These are phyloP conservation scores for Pelvicachromis taeniatus DNA, from an alignment of 2,113 vertebrate genomes.

Conservation along the genomic window DNA sequence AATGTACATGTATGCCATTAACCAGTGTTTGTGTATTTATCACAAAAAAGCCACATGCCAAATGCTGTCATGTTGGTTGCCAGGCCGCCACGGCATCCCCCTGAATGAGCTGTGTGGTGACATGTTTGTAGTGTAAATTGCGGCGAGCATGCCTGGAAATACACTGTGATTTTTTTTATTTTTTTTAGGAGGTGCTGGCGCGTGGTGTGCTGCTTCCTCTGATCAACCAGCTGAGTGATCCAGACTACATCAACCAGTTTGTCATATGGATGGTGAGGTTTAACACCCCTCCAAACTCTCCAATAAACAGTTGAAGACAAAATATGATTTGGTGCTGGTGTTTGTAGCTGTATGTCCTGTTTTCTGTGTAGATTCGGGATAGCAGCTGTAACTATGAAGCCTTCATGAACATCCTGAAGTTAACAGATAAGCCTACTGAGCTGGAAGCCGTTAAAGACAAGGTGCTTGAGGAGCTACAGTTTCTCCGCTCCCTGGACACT, in stretches of 20 bases:
- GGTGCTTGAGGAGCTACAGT: constrained; percentile 94
- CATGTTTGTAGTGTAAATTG: background rate
- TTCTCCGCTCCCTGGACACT: constrained; percentile 95
- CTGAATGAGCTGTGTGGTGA: background rate
- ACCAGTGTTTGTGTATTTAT: background rate
- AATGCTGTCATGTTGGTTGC: background rate
- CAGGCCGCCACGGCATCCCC: background rate
- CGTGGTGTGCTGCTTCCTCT: constrained; percentile 95
- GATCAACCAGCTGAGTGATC: constrained; percentile 98
- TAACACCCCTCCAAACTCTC: background rate
- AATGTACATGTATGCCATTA: background rate
- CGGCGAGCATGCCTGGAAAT: background rate
- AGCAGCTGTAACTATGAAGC: constrained; percentile 98
- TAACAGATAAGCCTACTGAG: constrained; percentile 90
- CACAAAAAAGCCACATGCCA: background rate
- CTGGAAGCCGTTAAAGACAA: constrained; percentile 97
- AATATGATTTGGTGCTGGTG: background rate
- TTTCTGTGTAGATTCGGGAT: constrained; percentile 85
- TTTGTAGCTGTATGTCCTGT: background rate
- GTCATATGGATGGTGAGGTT: constrained; percentile 97
- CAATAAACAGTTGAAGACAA: background rate
- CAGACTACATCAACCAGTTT: constrained; percentile 99
- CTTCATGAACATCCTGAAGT: constrained; percentile 99
- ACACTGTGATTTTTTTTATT: background rate
- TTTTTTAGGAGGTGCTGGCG: constrained; percentile 90